A percentile compares a stretch with the other conserved stretches of the same genome.
Conservation (phyloP, 2,797 vertebrate species). For the Oreochromis mossambicus region DNA sequence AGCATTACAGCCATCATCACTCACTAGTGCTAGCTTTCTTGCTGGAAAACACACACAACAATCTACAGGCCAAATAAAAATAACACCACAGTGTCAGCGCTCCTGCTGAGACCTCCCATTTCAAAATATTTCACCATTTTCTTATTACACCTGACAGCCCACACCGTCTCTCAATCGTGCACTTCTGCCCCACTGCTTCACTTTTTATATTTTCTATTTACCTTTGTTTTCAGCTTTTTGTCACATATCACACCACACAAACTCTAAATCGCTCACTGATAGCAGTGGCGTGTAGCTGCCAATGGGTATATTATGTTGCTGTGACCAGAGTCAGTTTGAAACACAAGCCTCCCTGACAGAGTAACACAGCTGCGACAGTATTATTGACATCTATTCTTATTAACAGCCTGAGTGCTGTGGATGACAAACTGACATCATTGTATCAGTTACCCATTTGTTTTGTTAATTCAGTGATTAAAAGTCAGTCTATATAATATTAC, state of each 20-base stretch:
- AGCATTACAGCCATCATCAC: slow-evolving; percentile 48
- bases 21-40: slow-evolving; percentile 27
- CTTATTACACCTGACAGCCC: slow-evolving; percentile 40
- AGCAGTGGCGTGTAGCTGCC: background rate
- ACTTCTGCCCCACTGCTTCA: slow-evolving; percentile 2
- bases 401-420: background rate
- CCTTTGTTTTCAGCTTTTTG: background rate
- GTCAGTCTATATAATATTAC: background rate
- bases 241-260: background rate
- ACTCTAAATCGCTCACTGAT: background rate
- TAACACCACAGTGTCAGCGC: slow-evolving; percentile 6
- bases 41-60: background rate
- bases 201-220: background rate
- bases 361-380: background rate
- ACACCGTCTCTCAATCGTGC: slow-evolving; percentile 25
- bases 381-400: background rate
- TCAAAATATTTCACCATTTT: slow-evolving; percentile 31
- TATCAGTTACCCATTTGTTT: background rate
- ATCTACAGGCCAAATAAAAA: slow-evolving; percentile 44
- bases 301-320: background rate
- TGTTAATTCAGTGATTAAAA: background rate
- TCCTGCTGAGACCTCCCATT: slow-evolving; percentile 15
- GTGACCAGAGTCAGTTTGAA: background rate
- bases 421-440: background rate
- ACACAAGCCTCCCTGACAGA: background rate